Evolutionary conservation across 2,797 vertebrate genomes (phyloP), one percentile per base, ranked within the genome.

Genomic region (Enteromius mattozi): DNA sequence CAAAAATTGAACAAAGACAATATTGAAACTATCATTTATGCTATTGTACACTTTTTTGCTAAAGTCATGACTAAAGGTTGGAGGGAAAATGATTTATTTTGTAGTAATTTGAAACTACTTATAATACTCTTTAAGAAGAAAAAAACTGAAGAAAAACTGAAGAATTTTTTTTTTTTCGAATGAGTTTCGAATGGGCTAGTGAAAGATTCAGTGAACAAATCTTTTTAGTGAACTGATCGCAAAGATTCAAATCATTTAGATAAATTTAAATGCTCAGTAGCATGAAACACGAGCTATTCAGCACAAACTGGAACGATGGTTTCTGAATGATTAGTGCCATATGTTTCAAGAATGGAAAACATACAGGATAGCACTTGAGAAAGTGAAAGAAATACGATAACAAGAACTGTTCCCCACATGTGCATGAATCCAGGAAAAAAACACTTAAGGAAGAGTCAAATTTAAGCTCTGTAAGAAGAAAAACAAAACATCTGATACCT

Each of bases 401-500:
- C 71, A 74, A 51, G 5, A 74, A 12, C 45, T 49, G 10, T 19
- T 30, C 9, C 24, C 47, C 17, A 74, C 72, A 54, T 35, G 30
- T 14, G 30, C n/a, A 16, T 49, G 16, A 47, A 54, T 51, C 27
- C 13, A 75, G 40, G 14, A 76, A 56, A 56, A 72, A 76, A 75
- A 54, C 1, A 47, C 37, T 10, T 27, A 12, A 27, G 54, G 7
- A 70, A 63, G 27, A 84, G 8, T 49, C 66, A 51, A 21, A 80
- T 61, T 33, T 35, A 49, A 37, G 27, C 30, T 47, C 35, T 0
- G 54, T 49, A 42, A 45, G 33, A 54, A 54, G 49, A 71, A 72
- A 51, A 68, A 51, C 21, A 16, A 82, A 82, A 24, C 21, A 80
- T 51, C 42, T 24, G 19, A 75, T 51, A 17, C 69, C 59, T 76